phyloP scores from a whole-genome alignment of 1,140 invertebrate genomes.

The Drosophila trapezifrons region DNA sequence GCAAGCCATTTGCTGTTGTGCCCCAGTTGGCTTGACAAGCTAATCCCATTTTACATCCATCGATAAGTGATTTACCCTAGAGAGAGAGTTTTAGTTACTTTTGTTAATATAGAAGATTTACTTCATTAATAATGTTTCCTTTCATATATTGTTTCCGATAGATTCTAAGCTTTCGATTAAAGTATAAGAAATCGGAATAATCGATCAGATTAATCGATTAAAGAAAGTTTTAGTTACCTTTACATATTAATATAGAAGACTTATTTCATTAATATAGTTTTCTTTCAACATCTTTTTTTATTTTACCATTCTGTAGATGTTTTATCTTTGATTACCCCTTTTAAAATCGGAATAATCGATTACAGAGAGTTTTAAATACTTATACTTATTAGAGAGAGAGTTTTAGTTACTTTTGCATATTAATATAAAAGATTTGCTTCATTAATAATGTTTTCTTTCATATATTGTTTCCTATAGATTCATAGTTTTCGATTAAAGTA shows the following conservation, averaged over 20 bases:
- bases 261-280: background rate
- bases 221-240: background rate
- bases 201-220: background rate
- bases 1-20: conserved; percentile 12
- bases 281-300: no score
- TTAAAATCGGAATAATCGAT: no score
- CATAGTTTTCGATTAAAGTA: background rate
- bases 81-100: background rate
- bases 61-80: background rate
- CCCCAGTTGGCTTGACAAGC: conserved; percentile 20
- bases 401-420: background rate
- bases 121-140: background rate
- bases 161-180: no score
- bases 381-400: no score
- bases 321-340: no score
- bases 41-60: conserved; percentile 6
- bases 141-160: no score
- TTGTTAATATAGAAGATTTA: background rate
- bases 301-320: no score
- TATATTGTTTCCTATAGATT: no score
- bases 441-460: background rate
- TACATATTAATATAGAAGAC: background rate
- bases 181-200: background rate
- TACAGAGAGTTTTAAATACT: no score
- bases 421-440: background rate